These are phyloP conservation scores for Digitonthophagus gazella DNA, from an alignment of 2,888 invertebrate species.

Conservation along the genomic window DNA sequence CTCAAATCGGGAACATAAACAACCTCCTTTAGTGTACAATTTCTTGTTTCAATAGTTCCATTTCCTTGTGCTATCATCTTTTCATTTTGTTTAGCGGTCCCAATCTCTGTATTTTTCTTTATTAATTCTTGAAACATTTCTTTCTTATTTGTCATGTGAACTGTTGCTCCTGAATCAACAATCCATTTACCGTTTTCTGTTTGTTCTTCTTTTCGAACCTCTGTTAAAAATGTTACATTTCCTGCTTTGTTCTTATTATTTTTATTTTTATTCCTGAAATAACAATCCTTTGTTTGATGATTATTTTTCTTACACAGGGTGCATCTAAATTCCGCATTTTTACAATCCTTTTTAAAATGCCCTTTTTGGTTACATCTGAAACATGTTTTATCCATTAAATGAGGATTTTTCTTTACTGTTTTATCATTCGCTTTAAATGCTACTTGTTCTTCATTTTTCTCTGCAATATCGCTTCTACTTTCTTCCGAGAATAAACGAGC, in stretches of 20 bases:
- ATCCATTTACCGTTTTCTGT: not conserved
- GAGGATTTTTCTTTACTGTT: not conserved
- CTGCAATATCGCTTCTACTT: not conserved
- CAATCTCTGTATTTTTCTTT: not conserved
- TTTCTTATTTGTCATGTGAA: not conserved
- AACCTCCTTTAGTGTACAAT: not conserved
- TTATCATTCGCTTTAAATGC: too few relatives aligned
- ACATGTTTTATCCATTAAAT: not conserved
- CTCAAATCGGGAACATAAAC: not conserved
- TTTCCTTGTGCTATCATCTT: not conserved
- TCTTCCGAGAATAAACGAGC: not conserved
- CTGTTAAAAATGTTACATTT: not conserved
- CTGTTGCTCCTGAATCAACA: not conserved
- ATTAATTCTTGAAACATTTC: not conserved
- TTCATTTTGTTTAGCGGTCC: not conserved
- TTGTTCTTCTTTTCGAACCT: not conserved
- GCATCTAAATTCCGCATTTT: not conserved
- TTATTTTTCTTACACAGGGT: not conserved
- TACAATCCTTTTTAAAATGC: constrained; percentile 3
- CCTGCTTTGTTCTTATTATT: not conserved
- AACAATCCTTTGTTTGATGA: not conserved
- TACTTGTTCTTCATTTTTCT: too few relatives aligned
- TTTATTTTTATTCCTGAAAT: constrained; percentile 10
- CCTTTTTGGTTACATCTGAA: constrained; percentile 5
- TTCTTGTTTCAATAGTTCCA: not conserved